Evolutionary conservation across 2,113 vertebrate genomes (phyloP).

Genomic region (Cinclus cinclus): DNA sequence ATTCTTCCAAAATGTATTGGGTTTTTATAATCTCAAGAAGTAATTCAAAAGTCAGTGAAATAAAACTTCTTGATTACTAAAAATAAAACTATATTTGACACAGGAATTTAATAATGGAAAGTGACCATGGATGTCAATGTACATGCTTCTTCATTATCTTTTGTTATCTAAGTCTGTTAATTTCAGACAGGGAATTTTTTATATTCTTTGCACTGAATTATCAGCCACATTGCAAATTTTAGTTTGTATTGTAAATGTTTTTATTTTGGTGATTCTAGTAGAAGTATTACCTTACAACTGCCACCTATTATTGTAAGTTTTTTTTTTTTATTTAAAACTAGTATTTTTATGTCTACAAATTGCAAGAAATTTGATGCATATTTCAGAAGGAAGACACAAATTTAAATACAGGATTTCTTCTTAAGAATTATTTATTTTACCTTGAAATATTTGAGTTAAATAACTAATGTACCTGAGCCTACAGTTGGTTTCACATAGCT

Average conservation of each 20-base stretch:
- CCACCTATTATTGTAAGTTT: neutral
- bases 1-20: neutral
- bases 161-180: neutral
- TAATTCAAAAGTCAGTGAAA: neutral
- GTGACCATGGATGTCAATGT: accelerated
- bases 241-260: neutral
- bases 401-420: neutral
- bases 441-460: neutral
- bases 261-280: neutral
- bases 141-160: neutral
- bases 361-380: neutral
- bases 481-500: neutral
- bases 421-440: neutral
- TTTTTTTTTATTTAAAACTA: neutral
- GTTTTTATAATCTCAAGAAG: neutral
- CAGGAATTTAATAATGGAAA: neutral
- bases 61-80: neutral
- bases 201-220: neutral
- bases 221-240: neutral
- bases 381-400: neutral
- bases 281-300: neutral
- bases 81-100: neutral
- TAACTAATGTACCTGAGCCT: neutral
- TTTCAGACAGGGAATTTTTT: neutral
- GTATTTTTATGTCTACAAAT: neutral